These are phyloP conservation scores for Trilocha varians DNA, from an alignment of 2,888 invertebrate genomes.

Conservation along the genomic window DNA sequence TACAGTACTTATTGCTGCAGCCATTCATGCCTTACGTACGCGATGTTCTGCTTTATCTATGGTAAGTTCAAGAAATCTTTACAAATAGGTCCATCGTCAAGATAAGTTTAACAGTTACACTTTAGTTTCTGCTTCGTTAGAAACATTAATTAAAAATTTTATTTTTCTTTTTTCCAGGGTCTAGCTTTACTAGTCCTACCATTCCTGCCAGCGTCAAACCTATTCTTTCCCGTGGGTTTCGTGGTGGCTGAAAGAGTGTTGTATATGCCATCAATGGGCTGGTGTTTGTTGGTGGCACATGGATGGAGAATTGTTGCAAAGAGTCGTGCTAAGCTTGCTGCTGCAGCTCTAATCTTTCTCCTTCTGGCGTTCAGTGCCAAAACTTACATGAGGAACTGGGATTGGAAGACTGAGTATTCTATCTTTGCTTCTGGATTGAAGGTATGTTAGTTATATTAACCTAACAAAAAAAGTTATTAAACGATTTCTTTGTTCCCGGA, in stretches of 20 bases:
- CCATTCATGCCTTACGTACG: conserved; percentile 61
- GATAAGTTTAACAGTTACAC: too few relatives aligned
- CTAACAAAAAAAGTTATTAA: background rate
- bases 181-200: conserved; percentile 90
- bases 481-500: background rate
- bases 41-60: conserved; percentile 60
- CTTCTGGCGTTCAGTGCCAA: conserved; percentile 87
- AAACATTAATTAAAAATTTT: background rate
- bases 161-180: conserved; percentile 72
- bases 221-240: conserved; percentile 98
- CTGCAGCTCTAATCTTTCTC: conserved; percentile 79
- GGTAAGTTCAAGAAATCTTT: too few relatives aligned
- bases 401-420: conserved; percentile 94
- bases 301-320: conserved; percentile 83
- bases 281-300: conserved; percentile 92
- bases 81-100: too few relatives aligned
- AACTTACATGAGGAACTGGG: conserved; percentile 90
- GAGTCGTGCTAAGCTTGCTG: conserved; percentile 76
- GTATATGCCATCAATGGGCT: conserved; percentile 98
- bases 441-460: conserved; percentile 26
- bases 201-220: conserved; percentile 95
- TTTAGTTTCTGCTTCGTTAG: too few relatives aligned
- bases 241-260: conserved; percentile 96
- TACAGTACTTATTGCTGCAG: conserved; percentile 71
- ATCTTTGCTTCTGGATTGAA: conserved; percentile 93